Base-by-base conservation (phyloP, 2,113 vertebrate species). In the Lynx canadensis region DNA sequence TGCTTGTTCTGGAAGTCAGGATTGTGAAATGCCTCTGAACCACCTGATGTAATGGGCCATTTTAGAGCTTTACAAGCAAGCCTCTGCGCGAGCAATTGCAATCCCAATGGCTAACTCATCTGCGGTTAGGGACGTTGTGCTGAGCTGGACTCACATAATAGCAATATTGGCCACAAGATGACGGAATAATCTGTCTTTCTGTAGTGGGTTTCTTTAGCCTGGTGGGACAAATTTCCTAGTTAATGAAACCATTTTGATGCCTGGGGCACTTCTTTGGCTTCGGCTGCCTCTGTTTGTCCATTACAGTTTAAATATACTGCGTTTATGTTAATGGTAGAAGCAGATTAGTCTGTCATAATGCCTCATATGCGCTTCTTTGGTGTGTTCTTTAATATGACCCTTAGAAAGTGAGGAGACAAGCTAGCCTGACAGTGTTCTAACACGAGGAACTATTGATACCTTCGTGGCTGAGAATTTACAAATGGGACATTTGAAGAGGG, bases 1-100 rank as follows among this genome's bases (percentile, higher is more conserved):
- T 71, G 84, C 60, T 96, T 95, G 50, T 90, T 97, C 88, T 96
- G 60, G 82, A 95, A 97, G 90, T 90, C 65, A 69, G n/a, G 83
- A 92, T 91, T 50, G 41, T 66, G 74, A 94, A 96, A 76, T 89
- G 60, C 74, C 73, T 84, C 83, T 0, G 1, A 90, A 96, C 50
- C 66, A 86, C 78, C 73, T 91, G 66, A 97, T 38, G 78, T 94
- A 95, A 89, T 82, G 50, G 92, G n/a, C 27, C 89, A 33, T 92
- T 81, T 96, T 68, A 33, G 88, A 94, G 81, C 60, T 68, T 66
- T 74, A 27, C 36, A 19, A 25, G 8, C 60, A 57, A 69, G n/a
- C 78, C 76, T 68, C 48, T 19, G 65, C 74, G 48, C 0, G 13
- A 93, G 63, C 57, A 71, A 0, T 19, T 60, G 55, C 21, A 31